Conservation (phyloP, 2,113 vertebrate species). For the Cepphus grylle region DNA sequence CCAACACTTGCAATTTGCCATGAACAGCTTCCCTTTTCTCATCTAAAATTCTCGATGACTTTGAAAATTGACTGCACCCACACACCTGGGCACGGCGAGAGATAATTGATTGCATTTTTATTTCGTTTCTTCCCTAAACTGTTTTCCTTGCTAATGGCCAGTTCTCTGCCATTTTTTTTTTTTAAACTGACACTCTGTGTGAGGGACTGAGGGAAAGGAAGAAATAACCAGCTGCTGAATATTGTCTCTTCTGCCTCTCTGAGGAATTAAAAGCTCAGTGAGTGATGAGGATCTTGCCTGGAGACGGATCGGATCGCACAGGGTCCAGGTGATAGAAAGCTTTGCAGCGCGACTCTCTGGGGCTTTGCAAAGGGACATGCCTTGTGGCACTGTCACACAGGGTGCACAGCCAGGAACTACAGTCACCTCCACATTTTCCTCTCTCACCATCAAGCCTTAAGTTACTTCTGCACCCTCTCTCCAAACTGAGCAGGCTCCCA, state of each 20-base stretch:
- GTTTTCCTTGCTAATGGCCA: slow-evolving; percentile 67
- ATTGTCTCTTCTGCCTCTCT: slow-evolving; percentile 21
- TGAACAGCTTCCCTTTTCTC: slow-evolving; percentile 57
- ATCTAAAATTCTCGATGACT: slow-evolving; percentile 49
- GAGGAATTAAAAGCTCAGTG: slow-evolving; percentile 25
- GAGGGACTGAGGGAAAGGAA: slow-evolving; percentile 36
- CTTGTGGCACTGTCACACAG: background rate
- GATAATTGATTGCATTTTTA: slow-evolving; percentile 54
- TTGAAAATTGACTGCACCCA: slow-evolving; percentile 66
- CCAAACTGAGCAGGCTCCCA: background rate
- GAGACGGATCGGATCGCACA: background rate
- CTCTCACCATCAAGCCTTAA: background rate
- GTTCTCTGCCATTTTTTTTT: slow-evolving; percentile 39
- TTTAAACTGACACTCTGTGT: slow-evolving; percentile 16
- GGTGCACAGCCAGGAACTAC: background rate
- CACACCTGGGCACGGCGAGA: slow-evolving; percentile 44
- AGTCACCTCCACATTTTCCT: background rate
- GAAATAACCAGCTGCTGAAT: slow-evolving; percentile 58
- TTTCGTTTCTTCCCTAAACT: slow-evolving; percentile 54
- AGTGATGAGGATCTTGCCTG: background rate
- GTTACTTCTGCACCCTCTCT: background rate
- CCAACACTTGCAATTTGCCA: slow-evolving; percentile 57
- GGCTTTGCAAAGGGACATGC: background rate
- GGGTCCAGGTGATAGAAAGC: background rate
- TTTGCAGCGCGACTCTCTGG: background rate